These are phyloP conservation scores for Apostichopus leukothele DNA, from an alignment of 53 echinoderm and acorn worm species.

Conservation along the genomic window DNA sequence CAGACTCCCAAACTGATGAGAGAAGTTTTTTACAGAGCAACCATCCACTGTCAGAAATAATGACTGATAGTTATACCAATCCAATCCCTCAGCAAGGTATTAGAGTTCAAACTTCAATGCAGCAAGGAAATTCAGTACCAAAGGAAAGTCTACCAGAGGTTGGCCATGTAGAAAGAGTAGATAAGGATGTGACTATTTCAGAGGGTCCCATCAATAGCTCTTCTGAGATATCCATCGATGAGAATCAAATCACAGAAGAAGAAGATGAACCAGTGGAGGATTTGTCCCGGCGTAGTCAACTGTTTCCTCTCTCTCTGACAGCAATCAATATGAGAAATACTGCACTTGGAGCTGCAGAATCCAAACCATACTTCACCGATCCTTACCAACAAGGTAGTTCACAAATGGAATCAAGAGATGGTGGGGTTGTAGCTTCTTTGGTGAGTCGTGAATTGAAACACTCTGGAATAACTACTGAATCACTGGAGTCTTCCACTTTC, in stretches of 20 bases:
- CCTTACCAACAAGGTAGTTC: background rate
- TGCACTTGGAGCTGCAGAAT: background rate
- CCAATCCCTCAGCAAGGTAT: no score
- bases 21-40: background rate
- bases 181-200: constrained; percentile 11
- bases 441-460: background rate
- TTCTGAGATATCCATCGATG: background rate
- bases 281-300: background rate
- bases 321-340: background rate
- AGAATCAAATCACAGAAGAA: background rate
- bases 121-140: background rate
- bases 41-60: background rate
- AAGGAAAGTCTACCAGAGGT: background rate
- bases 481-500: background rate
- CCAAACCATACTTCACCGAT: background rate
- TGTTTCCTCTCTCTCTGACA: constrained; percentile 5
- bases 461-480: background rate
- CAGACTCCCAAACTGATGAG: background rate
- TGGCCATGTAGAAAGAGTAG: background rate
- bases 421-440: background rate
- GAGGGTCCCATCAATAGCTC: constrained; percentile 33
- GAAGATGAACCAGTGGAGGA: background rate
- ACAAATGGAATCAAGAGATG: background rate
- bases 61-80: background rate
- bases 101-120: no score